Evolutionary conservation across 2,797 vertebrate genomes (phyloP).

Genomic region (Miichthys miiuy): DNA sequence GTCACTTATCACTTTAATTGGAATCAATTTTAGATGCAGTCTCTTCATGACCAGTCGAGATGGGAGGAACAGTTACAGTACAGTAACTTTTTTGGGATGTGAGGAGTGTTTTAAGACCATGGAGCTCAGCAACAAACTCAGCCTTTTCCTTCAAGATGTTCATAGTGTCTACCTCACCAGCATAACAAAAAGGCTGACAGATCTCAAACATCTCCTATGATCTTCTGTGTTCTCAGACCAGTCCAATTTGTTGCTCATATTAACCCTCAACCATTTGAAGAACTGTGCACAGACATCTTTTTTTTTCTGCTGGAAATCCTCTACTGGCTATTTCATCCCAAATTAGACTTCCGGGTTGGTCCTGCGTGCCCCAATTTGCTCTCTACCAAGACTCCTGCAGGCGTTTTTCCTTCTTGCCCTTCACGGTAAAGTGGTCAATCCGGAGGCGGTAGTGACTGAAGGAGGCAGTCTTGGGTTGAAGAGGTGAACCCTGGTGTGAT

Average conservation of each 20-base stretch:
- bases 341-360: conserved; percentile 23
- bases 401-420: conserved; percentile 22
- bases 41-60: neutral
- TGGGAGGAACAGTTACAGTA: conserved; percentile 1
- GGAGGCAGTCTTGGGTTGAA: conserved; percentile 27
- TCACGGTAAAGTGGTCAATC: conserved; percentile 54
- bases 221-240: conserved; percentile 6
- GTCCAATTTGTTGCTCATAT: conserved; percentile 12
- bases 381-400: conserved; percentile 30
- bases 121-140: neutral
- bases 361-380: conserved; percentile 36
- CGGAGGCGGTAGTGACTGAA: conserved; percentile 30
- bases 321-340: conserved; percentile 31
- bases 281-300: too few species aligned
- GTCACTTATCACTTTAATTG: neutral
- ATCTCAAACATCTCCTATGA: neutral
- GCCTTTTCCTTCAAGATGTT: neutral
- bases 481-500: conserved; percentile 43
- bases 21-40: neutral
- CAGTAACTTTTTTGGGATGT: neutral
- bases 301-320: conserved; percentile 31
- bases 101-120: conserved; percentile 5
- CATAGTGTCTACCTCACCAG: neutral
- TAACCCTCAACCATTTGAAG: conserved; percentile 14
- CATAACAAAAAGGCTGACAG: conserved; percentile 1